These are phyloP conservation scores for Halictus ligatus DNA, from an alignment of 2,888 invertebrate species.

Conservation along the genomic window DNA sequence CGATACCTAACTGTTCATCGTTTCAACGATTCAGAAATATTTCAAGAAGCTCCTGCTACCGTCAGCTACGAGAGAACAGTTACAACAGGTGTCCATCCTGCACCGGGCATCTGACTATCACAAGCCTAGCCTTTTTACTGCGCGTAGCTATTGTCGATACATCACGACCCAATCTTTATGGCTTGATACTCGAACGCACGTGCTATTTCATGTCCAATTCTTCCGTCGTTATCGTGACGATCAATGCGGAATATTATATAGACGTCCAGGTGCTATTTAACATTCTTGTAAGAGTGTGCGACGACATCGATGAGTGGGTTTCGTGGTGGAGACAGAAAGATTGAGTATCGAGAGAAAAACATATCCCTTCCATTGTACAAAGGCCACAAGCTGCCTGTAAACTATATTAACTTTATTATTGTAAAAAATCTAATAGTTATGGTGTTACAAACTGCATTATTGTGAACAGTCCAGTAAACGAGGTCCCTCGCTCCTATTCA, in stretches of 20 bases:
- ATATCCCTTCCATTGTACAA: too few relatives aligned
- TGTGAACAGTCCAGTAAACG: too few relatives aligned
- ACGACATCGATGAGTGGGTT: background rate
- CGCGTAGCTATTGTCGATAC: background rate
- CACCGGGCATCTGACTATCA: background rate
- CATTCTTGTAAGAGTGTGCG: background rate
- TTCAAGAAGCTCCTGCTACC: background rate
- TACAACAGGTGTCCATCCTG: background rate
- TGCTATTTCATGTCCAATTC: background rate
- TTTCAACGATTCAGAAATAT: background rate
- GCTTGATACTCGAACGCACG: background rate
- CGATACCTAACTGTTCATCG: background rate
- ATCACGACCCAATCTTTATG: background rate
- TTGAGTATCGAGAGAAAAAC: too few relatives aligned
- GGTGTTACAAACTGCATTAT: too few relatives aligned
- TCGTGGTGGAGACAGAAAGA: too few relatives aligned
- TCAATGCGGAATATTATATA: background rate
- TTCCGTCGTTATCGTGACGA: slow-evolving; percentile 5
- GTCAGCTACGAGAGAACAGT: background rate
- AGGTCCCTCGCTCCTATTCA: too few relatives aligned
- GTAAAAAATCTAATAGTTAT: too few relatives aligned
- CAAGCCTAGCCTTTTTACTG: background rate
- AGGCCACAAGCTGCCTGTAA: too few relatives aligned
- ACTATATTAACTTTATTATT: too few relatives aligned
- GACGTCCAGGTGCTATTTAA: background rate